phyloP scores from a whole-genome alignment of 2,797 vertebrate genomes.

The Paramormyrops hopkinsi region DNA sequence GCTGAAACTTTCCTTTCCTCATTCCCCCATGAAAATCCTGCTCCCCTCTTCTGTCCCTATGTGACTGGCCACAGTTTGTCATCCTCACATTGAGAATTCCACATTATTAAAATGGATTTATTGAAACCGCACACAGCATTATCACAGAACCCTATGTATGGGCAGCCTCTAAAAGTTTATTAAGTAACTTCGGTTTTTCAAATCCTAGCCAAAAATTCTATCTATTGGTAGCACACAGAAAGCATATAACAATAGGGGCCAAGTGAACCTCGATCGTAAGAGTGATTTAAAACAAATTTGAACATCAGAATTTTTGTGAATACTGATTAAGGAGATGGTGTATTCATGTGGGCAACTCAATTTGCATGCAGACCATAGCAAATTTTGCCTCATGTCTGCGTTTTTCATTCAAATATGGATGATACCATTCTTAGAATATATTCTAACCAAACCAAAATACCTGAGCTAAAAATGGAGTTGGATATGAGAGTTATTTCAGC shows the following conservation, averaged over 20 bases:
- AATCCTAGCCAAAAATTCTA: not conserved
- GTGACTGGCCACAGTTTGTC: not conserved
- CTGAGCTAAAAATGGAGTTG: not conserved
- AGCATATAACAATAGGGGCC: not conserved
- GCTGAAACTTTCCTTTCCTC: not conserved
- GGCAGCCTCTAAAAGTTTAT: not conserved
- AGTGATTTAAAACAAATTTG: not conserved
- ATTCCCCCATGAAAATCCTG: not conserved
- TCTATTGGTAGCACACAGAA: not conserved
- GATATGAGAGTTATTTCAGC: not conserved
- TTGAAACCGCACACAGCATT: not conserved
- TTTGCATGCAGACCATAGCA: not conserved
- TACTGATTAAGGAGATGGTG: not conserved
- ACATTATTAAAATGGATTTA: not conserved
- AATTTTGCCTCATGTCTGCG: not conserved
- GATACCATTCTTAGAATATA: not conserved
- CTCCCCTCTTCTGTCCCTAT: not conserved
- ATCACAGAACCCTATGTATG: not conserved
- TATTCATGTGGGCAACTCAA: not conserved
- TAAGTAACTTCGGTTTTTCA: not conserved
- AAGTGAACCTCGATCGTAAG: not conserved
- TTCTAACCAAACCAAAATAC: not conserved
- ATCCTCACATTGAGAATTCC: not conserved
- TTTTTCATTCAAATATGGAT: not conserved
- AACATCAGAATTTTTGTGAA: not conserved